Evolutionary conservation across 1,140 invertebrate genomes (phyloP).

Genomic region (Camponotus vicinus): DNA sequence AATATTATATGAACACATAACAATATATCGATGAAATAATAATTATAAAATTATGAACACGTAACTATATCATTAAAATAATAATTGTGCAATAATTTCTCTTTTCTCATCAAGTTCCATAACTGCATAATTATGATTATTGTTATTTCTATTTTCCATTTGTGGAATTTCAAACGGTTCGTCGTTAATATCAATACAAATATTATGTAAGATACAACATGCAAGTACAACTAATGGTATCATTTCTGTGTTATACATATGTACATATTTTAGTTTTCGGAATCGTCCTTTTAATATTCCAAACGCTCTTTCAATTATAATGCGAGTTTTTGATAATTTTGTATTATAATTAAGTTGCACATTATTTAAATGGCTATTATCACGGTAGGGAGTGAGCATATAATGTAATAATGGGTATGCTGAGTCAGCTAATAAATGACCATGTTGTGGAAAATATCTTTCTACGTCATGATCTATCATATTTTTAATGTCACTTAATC

Average conservation of each 20-base stretch:
- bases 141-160: neutral
- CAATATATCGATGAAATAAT: too few relatives aligned
- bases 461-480: neutral
- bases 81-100: neutral
- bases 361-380: constrained; percentile 26
- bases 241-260: constrained; percentile 19
- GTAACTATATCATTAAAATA: neutral
- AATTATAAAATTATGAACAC: too few relatives aligned
- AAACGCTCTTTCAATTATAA: neutral
- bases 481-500: constrained; percentile 1
- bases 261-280: neutral
- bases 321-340: constrained; percentile 1
- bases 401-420: neutral
- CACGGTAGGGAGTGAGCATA: constrained; percentile 19
- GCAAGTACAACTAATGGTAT: neutral
- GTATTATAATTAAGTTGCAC: constrained; percentile 9
- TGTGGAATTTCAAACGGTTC: neutral
- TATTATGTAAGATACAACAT: neutral
- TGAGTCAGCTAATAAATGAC: constrained; percentile 4
- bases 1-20: too few relatives aligned
- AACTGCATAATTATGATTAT: neutral
- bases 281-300: neutral
- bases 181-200: constrained; percentile 18
- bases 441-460: constrained; percentile 19
- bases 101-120: neutral